Base-by-base conservation (phyloP, 1,140 invertebrate species). In the Drosophila orosa region DNA sequence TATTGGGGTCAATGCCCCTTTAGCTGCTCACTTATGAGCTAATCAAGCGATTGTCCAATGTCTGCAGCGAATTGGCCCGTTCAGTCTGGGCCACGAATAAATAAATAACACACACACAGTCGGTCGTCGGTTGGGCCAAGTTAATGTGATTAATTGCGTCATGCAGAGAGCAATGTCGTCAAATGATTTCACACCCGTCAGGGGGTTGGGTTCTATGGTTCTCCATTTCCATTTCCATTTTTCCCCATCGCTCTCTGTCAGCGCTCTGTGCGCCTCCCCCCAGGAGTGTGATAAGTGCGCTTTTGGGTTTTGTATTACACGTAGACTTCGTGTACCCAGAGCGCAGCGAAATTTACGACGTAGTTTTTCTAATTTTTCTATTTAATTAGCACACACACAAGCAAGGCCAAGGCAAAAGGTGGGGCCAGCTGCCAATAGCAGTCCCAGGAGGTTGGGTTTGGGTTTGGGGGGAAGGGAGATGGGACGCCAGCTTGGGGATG, bases 361-460 rank as follows among this genome's bases (percentile, higher is more conserved):
- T 81, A 80, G 78, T 85, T 85, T 85, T 85, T 85, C 78, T 85
- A 85, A 81, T 85, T 85, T 86, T 86, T 74, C 81, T 85, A 85
- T 85, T 85, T 85, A 85, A 85, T 85, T 85, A 85, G 78, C 76
- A 78, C 59, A 54, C n/a, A 63, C 15, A 60, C 17, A 56, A 35
- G 29, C 58, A 40, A 62, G 44, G 42, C 33, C 44, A 35, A 24
- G 45, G 66, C 25, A 67, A 56, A 67, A 56, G 47, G 37, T 68
- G 37, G 62, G n/a, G 31, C 50, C 57, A 17, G 17, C 61, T 55
- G 66, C 65, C 66, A 66, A 69, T 69, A 55, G 31, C 40, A 47
- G 2, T 56, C 52, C 39, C 48, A 27, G 15, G 31, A 3, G 35
- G 24, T 29, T 31, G 29, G 5, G 24, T 50, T 27, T 27, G 15